Conservation (phyloP, 2,113 vertebrate genomes). For the Cheilinus undulatus region DNA sequence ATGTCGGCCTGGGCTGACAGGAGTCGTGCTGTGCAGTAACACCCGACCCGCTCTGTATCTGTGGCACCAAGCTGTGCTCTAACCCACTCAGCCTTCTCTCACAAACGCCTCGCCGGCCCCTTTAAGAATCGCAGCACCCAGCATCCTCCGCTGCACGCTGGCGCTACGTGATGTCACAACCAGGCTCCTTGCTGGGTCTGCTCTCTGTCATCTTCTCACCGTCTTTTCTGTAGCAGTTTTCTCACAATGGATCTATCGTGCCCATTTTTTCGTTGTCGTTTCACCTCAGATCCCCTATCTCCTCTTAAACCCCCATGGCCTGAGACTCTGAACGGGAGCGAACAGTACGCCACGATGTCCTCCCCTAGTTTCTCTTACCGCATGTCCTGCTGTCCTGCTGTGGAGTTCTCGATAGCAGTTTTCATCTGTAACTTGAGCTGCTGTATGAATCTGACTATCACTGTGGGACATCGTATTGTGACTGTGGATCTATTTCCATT, state of each 20-base stretch:
- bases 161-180: conserved; percentile 70
- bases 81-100: conserved; percentile 62
- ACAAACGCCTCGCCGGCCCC: conserved; percentile 58
- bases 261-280: conserved; percentile 44
- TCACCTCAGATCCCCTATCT: conserved; percentile 45
- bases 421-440: conserved; percentile 39
- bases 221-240: conserved; percentile 36
- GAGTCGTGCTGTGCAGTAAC: conserved; percentile 73
- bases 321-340: conserved; percentile 42
- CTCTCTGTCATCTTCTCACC: conserved; percentile 50
- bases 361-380: conserved; percentile 46
- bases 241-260: conserved; percentile 57
- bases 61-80: conserved; percentile 73
- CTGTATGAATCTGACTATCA: conserved; percentile 35
- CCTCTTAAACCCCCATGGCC: conserved; percentile 21
- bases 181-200: conserved; percentile 62
- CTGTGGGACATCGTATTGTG: conserved; percentile 28
- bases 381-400: conserved; percentile 58
- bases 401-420: conserved; percentile 37
- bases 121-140: conserved; percentile 79
- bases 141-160: conserved; percentile 71
- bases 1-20: conserved; percentile 63
- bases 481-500: conserved; percentile 44
- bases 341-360: conserved; percentile 55
- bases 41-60: conserved; percentile 59